Evolutionary conservation across 2,113 vertebrate genomes (phyloP).

Genomic region (Callithrix jacchus): DNA sequence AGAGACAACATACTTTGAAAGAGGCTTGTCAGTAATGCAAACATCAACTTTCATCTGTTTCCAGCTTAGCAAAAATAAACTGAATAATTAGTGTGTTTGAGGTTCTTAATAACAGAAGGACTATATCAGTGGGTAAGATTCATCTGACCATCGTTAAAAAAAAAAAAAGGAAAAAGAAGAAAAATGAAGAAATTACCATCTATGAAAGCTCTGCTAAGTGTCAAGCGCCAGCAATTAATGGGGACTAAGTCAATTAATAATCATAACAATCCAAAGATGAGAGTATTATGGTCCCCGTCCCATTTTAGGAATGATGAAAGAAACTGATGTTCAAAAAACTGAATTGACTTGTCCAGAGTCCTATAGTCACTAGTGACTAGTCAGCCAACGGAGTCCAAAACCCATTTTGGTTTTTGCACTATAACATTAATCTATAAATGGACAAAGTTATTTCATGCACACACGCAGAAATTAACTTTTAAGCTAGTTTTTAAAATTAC

Average conservation of each 20-base stretch:
- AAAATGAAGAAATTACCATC: background rate
- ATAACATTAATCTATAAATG: background rate
- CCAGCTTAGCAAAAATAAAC: slow-evolving; percentile 42
- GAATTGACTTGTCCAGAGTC: background rate
- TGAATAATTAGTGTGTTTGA: background rate
- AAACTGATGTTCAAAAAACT: background rate
- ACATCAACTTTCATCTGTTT: slow-evolving; percentile 30
- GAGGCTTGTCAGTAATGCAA: background rate
- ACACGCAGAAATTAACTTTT: background rate
- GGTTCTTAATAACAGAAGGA: background rate
- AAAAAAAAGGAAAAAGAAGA: background rate
- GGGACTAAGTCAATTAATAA: background rate
- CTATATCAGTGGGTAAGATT: background rate
- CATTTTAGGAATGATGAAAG: background rate
- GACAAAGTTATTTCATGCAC: background rate
- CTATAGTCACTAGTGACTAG: background rate
- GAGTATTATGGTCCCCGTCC: background rate
- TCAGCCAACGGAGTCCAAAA: background rate
- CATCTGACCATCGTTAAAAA: background rate
- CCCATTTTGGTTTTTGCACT: background rate
- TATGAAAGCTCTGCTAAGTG: background rate
- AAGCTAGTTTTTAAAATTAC: background rate
- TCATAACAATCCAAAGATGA: background rate
- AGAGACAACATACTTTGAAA: slow-evolving; percentile 19
- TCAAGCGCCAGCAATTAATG: background rate